phyloP scores from a whole-genome alignment of 2,888 invertebrate species.

The Mechanitis mazaeus region DNA sequence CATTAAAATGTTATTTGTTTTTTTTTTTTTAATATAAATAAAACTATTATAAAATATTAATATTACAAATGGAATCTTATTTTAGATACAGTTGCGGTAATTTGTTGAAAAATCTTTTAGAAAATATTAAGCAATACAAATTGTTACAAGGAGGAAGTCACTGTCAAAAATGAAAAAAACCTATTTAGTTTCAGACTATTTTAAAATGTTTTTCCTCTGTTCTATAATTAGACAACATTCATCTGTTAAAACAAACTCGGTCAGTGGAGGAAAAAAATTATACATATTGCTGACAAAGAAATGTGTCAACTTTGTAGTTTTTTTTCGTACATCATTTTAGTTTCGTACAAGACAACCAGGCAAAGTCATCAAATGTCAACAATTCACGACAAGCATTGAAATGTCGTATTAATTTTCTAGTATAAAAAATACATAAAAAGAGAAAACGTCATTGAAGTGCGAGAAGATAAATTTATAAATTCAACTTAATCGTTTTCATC shows the following conservation, averaged over 20 bases:
- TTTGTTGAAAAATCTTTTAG: no score
- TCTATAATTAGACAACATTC: conserved; percentile 32
- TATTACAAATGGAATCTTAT: no score
- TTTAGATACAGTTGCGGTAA: no score
- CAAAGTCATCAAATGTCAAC: conserved; percentile 8
- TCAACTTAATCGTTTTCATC: background rate
- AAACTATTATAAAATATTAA: no score
- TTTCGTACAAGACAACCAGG: background rate
- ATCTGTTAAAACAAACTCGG: conserved; percentile 44
- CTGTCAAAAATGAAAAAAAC: no score
- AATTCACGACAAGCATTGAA: conserved; percentile 4
- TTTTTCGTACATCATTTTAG: conserved; percentile 28
- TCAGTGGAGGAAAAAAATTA: conserved; percentile 33
- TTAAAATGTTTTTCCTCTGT: conserved; percentile 31
- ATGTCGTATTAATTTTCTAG: background rate
- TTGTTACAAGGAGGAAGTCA: no score
- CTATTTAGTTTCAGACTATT: conserved; percentile 13
- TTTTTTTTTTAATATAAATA: no score
- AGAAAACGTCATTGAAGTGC: no score
- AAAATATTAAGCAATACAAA: no score
- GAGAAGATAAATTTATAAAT: no score
- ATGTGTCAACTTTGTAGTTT: conserved; percentile 36
- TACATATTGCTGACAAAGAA: conserved; percentile 43
- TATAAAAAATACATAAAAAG: no score
- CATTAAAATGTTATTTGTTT: no score